Percentiles rank a stretch among this genome's conserved stretches.
Evolutionary conservation across 2,888 invertebrate genomes (phyloP).

Genomic region (Erpobdella octoculata): DNA sequence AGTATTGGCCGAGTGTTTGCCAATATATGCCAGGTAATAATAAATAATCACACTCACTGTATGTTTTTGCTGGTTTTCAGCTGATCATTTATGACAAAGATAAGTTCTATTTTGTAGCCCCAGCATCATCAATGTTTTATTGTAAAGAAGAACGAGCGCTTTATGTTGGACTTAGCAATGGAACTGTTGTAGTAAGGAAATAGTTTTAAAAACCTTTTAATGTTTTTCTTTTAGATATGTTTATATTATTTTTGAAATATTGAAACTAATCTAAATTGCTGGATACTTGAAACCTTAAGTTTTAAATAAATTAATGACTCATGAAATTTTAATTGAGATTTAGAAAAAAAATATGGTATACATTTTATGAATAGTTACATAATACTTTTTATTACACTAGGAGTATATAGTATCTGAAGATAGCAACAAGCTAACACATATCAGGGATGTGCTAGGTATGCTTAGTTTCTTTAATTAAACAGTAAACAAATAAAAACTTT

Average conservation of each 20-base stretch:
- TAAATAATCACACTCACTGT: too few species aligned
- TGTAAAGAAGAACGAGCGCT: slow-evolving; percentile 77
- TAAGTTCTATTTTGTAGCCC: too few species aligned
- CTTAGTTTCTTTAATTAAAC: too few species aligned
- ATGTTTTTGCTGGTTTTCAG: too few species aligned
- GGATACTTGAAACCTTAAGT: too few species aligned
- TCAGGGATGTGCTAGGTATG: slow-evolving; percentile 68
- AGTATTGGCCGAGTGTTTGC: slow-evolving; percentile 96
- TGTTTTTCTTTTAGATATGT: background rate
- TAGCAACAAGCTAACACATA: slow-evolving; percentile 81
- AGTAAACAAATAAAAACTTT: too few species aligned
- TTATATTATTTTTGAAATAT: slow-evolving; percentile 7
- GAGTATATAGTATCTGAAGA: slow-evolving; percentile 86
- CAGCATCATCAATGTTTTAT: slow-evolving; percentile 80
- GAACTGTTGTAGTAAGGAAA: slow-evolving; percentile 63
- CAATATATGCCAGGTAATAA: slow-evolving; percentile 70
- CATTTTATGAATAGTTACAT: background rate
- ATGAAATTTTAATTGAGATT: background rate
- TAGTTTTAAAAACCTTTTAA: background rate
- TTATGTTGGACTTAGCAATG: slow-evolving; percentile 92
- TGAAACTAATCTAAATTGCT: background rate
- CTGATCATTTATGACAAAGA: too few species aligned
- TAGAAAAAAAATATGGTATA: background rate
- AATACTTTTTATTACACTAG: slow-evolving; percentile 40
- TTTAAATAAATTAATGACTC: background rate